Percentiles rank a stretch among this genome's conserved stretches.
Evolutionary conservation across 2,113 vertebrate genomes (phyloP).

Genomic region (Thunnus maccoyii): DNA sequence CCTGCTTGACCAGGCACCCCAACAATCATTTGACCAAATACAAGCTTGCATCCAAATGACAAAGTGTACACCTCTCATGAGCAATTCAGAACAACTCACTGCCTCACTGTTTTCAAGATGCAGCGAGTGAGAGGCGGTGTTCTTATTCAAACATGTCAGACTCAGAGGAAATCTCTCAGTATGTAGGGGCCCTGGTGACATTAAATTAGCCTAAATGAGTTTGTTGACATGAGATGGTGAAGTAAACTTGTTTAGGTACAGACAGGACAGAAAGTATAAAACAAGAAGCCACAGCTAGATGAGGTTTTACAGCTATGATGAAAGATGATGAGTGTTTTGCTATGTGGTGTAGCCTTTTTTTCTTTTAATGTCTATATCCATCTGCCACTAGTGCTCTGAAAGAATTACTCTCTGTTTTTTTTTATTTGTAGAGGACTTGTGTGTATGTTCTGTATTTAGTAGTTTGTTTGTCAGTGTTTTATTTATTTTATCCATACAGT

Average conservation of each 20-base stretch:
- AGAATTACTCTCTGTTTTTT: background rate
- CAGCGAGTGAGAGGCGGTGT: background rate
- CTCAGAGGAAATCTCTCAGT: conserved; percentile 18
- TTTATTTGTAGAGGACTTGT: background rate
- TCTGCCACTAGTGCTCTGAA: background rate
- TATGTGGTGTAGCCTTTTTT: conserved; percentile 7
- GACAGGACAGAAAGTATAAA: conserved; percentile 32
- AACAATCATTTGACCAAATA: too few relatives aligned
- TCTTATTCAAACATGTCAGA: background rate
- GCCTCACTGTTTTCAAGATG: background rate
- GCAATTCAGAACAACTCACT: background rate
- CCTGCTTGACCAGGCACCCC: too few relatives aligned
- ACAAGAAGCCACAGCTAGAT: conserved; percentile 49
- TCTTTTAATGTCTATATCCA: background rate
- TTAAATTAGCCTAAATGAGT: conserved; percentile 20
- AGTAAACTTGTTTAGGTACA: conserved; percentile 13
- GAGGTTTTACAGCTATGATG: conserved; percentile 29
- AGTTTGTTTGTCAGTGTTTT: background rate
- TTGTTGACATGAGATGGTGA: conserved; percentile 26
- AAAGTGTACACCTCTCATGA: background rate
- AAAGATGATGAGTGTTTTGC: conserved; percentile 45
- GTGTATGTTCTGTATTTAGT: background rate
- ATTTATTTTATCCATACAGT: background rate
- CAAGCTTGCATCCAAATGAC: background rate
- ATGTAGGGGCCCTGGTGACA: background rate